Evolutionary conservation across 1,140 invertebrate genomes (phyloP).

Genomic region (Ericerus pela): DNA sequence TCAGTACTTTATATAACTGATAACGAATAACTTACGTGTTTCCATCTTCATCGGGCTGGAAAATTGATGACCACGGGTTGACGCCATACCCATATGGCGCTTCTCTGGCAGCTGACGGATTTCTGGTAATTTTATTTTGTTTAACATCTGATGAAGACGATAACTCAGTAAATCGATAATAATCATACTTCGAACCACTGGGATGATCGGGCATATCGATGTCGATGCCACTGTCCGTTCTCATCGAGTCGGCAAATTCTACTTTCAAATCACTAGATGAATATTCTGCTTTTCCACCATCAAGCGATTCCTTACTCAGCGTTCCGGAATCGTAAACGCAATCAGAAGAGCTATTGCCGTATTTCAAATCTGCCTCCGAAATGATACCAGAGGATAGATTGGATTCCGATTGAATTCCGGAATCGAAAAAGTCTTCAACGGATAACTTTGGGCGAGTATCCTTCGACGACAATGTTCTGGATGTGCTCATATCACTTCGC

Average conservation of each 20-base stretch:
- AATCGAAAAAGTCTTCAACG: not conserved
- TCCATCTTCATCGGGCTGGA: constrained; percentile 14
- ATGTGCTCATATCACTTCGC: not conserved
- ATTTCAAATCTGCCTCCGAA: not conserved
- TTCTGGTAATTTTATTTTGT: not conserved
- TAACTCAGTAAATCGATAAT: not conserved
- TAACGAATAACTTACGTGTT: constrained; percentile 15
- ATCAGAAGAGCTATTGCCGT: not conserved
- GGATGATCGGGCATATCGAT: not conserved
- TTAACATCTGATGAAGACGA: too few species aligned
- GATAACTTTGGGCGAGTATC: too few species aligned
- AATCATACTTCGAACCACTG: not conserved
- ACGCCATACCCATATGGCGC: not conserved
- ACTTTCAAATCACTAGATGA: not conserved
- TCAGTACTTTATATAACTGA: not conserved
- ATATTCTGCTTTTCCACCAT: not conserved
- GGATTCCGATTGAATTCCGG: not conserved
- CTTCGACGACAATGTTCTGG: not conserved
- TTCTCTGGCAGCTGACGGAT: not conserved
- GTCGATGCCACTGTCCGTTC: not conserved
- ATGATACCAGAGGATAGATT: not conserved
- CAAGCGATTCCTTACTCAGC: not conserved
- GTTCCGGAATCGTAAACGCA: not conserved
- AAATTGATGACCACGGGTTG: constrained; percentile 1
- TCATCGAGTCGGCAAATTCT: not conserved